Evolutionary conservation across 2,888 invertebrate genomes (phyloP), one percentile per base, ranked within the genome.

Genomic region (Apamea anceps): DNA sequence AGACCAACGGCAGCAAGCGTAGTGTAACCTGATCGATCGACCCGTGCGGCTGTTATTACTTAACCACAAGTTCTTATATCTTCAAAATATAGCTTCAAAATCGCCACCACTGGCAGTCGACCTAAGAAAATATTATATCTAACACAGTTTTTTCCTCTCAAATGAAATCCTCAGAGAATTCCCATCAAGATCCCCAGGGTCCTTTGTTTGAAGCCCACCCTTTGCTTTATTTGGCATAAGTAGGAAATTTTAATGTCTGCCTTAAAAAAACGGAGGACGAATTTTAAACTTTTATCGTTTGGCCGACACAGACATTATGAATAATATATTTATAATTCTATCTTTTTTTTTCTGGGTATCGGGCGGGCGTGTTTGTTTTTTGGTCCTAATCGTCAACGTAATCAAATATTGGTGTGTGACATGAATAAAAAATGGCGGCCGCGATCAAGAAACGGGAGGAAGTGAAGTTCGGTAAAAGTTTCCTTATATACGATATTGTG

Each of bases 181-280:
- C 93, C 90, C 90, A 91, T 93, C 91, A 89, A 89, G 91, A 89
- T 90, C 89, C 88, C 88, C 84, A 77, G 78, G 74, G 81, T 75
- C 92, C 92, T 92, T 94, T 94, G 93, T 95, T 89, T 90, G 88
- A 86, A 82, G 82, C 74, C 84, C 90, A 91, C 88, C 90, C 91
- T 92, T 93, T 92, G 90, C 89, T 94, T 91, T 93, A 92, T 94
- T 94, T 93, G 91, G 91, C 89, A 91, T 92, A 89, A 91, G 90
- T 89, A 86, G 85, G 87, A 91, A 91, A 93, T 92, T 93, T 93
- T 92, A 92, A 93, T 92, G 90, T 90, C 68, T 78, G 13, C 81
- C 76, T 91, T 90, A 92, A 94, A 93, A 92, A 94, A 93, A 87
- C 45, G 84, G 81, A 84, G 85, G 87, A 80, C 77, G 89, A 88